Evolutionary conservation across 2,113 vertebrate genomes (phyloP), one percentile per base, ranked within the genome.

Genomic region (Trogon melanurus): DNA sequence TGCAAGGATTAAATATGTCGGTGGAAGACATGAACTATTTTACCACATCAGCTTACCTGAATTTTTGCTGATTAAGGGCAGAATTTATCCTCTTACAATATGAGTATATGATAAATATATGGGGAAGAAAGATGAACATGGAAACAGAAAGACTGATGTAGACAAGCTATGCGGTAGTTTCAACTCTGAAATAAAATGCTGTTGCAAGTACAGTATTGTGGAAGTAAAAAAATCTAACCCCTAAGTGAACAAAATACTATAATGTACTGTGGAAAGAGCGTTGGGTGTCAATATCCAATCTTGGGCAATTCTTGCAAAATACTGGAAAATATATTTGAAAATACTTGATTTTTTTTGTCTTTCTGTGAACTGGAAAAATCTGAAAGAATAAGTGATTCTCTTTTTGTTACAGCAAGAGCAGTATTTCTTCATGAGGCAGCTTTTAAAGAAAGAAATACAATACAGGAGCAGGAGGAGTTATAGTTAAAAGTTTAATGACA

Each of bases 361-460:
- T 89, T 93, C 18, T 34, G 21, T 91, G 64, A 88, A 72, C 34
- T 51, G 50, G 61, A 87, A 95, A 90, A 80, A 66, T 29, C 11
- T 79, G 65, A 94, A 79, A 91, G 41, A 67, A 19, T 80, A 54
- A 92, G 78, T 50, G 34, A 38, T 54, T 85, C 0, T 89, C 7
- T 71, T 45, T 48, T 84, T 47, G 47, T 50, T 94, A 66, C 13
- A 87, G 6, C 7, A 87, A 70, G 66, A 80, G 4, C 32, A 62
- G 41, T 87, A 79, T 70, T 93, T 32, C 10, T 90, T 41, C 32
- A 22, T 18, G 18, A 80, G 6, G 20, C 10, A 67, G 21, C 34
- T 93, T 92, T 95, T 88, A 88, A 96, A 73, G 70, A 74, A 85
- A 91, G 10, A 93, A 69, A 85, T 94, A 71, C 65, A 94, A 38